Evolutionary conservation across 2,888 invertebrate species (phyloP).

Genomic region (Hyppa rectilinea): DNA sequence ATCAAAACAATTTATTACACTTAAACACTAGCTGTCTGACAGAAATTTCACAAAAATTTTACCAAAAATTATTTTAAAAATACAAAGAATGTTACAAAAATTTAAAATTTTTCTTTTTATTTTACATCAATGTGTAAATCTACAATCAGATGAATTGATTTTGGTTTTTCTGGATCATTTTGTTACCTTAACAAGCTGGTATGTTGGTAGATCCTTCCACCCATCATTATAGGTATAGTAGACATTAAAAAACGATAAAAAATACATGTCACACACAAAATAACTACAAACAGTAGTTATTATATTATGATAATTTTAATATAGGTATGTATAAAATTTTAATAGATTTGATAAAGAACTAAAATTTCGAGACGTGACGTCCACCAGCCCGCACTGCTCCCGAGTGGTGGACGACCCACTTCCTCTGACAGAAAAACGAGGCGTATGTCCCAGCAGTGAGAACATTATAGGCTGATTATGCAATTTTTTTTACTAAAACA

Average conservation of each 20-base stretch:
- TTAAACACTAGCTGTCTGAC: slow-evolving; percentile 48
- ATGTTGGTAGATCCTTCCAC: slow-evolving; percentile 92
- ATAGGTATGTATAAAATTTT: too few species aligned
- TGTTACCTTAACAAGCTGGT: slow-evolving; percentile 92
- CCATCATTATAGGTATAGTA: slow-evolving; percentile 89
- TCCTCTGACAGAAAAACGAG: too few species aligned
- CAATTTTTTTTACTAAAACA: too few species aligned
- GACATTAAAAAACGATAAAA: slow-evolving; percentile 90
- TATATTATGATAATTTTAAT: slow-evolving; percentile 54
- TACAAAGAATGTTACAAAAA: background rate
- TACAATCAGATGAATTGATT: slow-evolving; percentile 83
- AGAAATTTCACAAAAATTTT: slow-evolving; percentile 64
- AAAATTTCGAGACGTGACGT: too few species aligned
- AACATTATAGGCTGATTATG: too few species aligned
- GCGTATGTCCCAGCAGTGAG: too few species aligned
- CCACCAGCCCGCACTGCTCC: too few species aligned
- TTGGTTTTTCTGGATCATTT: slow-evolving; percentile 78
- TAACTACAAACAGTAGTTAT: slow-evolving; percentile 77
- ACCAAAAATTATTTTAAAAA: background rate
- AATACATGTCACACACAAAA: slow-evolving; percentile 89
- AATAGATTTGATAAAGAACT: too few species aligned
- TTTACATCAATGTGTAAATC: slow-evolving; percentile 85
- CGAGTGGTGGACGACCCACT: too few species aligned
- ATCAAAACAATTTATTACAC: background rate
- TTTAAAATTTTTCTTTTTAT: slow-evolving; percentile 25